Base-by-base conservation (phyloP, 2,888 invertebrate species). In the Diabrotica balteata region DNA sequence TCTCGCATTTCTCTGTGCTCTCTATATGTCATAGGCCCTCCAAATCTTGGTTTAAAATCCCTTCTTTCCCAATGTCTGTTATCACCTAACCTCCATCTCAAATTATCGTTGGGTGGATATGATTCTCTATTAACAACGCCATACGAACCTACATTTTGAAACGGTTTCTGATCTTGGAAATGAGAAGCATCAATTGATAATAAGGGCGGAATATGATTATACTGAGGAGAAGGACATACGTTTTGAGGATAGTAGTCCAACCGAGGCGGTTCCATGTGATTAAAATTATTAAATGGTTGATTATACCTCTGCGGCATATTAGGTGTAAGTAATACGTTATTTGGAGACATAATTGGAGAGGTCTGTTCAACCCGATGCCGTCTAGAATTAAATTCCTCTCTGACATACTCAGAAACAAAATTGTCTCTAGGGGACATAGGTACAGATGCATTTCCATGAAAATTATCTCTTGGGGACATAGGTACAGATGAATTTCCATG, bases 1-100 rank as follows among this genome's bases (percentile, higher is more conserved):
- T 76, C 76, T n/a, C 69, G 72, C 73, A 75, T 74, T 61, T 77
- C 77, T 47, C 73, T 70, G 55, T 74, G 74, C 51, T 78, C 77
- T 47, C 72, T 68, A 52, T 78, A 78, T n/a, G 70, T 78, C 68
- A 74, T 69, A 10, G 78, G 77, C 58, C 75, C 76, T 49, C 75
- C 64, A 49, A 63, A 68, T 22, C 69, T 60, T 8, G 62, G n/a
- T 45, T 72, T 68, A 22, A 62, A 66, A 44, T 70, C 69, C 11
- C 70, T 59, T 8, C 70, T 59, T 17, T 73, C 70, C 70, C 73
- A 71, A 22, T 57, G 62, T 42, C 72, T 68, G 8, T 49, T 60
- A 7, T 73, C 71, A 7, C 72, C 72, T n/a, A 66, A 47, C 53
- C 68, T 59, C 69, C 70, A 71, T 42, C 66, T 61, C 22, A 69